Evolutionary conservation across 2,113 vertebrate species (phyloP).

Genomic region (Archocentrus centrarchus): DNA sequence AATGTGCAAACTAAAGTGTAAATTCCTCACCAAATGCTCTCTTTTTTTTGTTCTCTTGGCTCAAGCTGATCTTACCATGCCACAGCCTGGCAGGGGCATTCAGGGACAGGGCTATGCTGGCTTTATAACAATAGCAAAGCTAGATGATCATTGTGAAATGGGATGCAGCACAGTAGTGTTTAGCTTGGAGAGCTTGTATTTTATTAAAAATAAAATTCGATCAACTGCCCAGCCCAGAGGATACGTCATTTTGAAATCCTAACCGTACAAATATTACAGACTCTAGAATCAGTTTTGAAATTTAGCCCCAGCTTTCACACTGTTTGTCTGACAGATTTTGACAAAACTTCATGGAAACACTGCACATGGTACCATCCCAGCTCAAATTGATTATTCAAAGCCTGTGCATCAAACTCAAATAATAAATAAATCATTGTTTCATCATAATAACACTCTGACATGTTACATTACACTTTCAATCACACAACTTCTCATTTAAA

Average conservation of each 20-base stretch:
- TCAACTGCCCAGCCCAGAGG: background rate
- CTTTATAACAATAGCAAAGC: background rate
- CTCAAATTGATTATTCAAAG: background rate
- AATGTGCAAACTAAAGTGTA: background rate
- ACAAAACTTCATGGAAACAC: background rate
- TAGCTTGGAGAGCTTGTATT: background rate
- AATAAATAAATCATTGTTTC: background rate
- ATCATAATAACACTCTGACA: background rate
- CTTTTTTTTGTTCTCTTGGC: background rate
- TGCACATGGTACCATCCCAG: background rate
- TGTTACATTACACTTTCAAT: background rate
- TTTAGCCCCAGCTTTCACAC: background rate
- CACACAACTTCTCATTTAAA: background rate
- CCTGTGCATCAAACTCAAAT: conserved; percentile 1
- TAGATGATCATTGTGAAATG: background rate
- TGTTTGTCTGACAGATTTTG: background rate
- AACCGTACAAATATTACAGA: background rate
- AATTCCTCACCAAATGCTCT: background rate
- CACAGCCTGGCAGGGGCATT: background rate
- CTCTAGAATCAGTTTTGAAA: background rate
- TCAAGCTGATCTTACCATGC: background rate
- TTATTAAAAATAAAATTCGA: conserved; percentile 14
- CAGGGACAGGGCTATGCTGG: background rate
- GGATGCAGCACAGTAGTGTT: background rate
- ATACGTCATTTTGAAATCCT: background rate